phyloP scores from a whole-genome alignment of 2,888 invertebrate genomes.

The Allygus modestus region DNA sequence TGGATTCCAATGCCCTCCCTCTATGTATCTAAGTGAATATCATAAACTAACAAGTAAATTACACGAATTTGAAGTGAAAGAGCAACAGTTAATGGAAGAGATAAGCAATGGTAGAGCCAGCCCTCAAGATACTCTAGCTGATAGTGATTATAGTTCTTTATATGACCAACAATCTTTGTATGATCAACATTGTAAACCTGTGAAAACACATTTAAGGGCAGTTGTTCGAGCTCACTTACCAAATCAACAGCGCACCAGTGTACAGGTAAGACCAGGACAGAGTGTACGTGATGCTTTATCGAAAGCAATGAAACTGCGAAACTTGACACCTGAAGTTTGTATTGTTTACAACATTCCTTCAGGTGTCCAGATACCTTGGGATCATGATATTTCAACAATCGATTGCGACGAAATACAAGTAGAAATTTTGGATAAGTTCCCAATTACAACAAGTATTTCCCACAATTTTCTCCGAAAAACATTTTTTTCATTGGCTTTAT shows the following conservation, averaged over 20 bases:
- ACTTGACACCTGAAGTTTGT: constrained; percentile 95
- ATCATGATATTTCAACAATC: constrained; percentile 91
- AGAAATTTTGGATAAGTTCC: constrained; percentile 91
- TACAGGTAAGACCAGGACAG: constrained; percentile 88
- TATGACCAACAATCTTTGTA: too few relatives aligned
- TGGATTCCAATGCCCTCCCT: constrained; percentile 93
- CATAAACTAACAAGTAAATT: constrained; percentile 95
- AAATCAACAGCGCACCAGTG: constrained; percentile 95
- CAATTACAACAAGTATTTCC: constrained; percentile 94
- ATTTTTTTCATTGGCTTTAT: constrained; percentile 97
- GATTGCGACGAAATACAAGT: constrained; percentile 94
- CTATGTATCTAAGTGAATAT: constrained; percentile 95
- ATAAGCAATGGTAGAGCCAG: constrained; percentile 65
- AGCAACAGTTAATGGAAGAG: constrained; percentile 85
- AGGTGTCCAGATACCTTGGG: constrained; percentile 90
- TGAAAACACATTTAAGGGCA: constrained; percentile 79
- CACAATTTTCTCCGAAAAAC: constrained; percentile 98
- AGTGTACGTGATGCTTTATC: constrained; percentile 92
- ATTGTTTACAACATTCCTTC: constrained; percentile 85
- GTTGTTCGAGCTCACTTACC: constrained; percentile 94
- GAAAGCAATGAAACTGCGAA: constrained; percentile 94
- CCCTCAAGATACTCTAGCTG: constrained; percentile 65
- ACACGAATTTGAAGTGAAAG: constrained; percentile 92
- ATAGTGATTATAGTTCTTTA: too few relatives aligned
- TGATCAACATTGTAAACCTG: constrained; percentile 54